Evolutionary conservation across 2,888 invertebrate genomes (phyloP).

Genomic region (Epirrhoe alternata): DNA sequence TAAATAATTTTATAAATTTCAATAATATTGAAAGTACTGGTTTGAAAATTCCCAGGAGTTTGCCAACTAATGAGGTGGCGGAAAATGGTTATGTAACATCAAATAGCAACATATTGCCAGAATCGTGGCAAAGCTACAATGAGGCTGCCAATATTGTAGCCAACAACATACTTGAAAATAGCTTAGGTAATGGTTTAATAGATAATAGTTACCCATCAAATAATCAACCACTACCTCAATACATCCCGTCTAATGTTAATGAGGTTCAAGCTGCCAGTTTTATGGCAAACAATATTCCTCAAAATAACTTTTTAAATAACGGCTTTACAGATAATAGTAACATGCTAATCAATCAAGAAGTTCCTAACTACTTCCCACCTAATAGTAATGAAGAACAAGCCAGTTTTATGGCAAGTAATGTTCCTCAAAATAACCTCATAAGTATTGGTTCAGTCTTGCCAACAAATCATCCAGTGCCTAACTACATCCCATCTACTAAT

Average conservation of each 20-base stretch:
- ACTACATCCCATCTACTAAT: not conserved
- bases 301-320: not conserved
- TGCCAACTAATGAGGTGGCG: slow-evolving; percentile 16
- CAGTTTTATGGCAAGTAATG: not conserved
- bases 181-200: slow-evolving; percentile 12
- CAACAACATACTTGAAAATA: slow-evolving; percentile 11
- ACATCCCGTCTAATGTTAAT: not conserved
- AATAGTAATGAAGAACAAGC: not conserved
- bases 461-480: not conserved
- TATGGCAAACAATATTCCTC: not conserved
- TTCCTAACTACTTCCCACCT: not conserved
- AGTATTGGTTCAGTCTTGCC: not conserved
- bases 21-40: slow-evolving; percentile 18
- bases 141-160: not conserved
- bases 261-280: not conserved
- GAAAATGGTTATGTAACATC: slow-evolving; percentile 17
- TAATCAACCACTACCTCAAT: slow-evolving; percentile 12
- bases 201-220: slow-evolving; percentile 31
- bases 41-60: slow-evolving; percentile 26
- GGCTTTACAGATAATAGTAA: not conserved
- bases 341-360: not conserved
- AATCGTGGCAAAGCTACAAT: slow-evolving; percentile 4
- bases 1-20: slow-evolving; percentile 12
- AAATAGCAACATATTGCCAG: slow-evolving; percentile 12
- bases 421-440: not conserved